phyloP scores from a whole-genome alignment of 2,113 vertebrate genomes.

The Promerops cafer region DNA sequence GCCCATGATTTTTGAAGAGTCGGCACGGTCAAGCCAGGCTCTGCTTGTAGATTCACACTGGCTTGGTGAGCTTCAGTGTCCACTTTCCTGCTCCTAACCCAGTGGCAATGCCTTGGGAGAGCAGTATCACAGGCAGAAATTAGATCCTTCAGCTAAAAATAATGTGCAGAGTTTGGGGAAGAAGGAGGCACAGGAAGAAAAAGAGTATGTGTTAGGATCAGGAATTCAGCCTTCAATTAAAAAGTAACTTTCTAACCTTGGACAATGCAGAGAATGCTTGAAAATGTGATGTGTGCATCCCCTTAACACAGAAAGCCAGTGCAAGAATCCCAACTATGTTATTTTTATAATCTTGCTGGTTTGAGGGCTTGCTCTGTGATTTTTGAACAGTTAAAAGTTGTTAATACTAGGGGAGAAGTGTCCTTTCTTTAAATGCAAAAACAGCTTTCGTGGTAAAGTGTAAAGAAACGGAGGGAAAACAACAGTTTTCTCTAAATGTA shows the following conservation, averaged over 20 bases:
- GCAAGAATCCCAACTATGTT: constrained; percentile 47
- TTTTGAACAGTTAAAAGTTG: not conserved
- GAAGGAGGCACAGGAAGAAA: not conserved
- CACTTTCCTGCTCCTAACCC: not conserved
- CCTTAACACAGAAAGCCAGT: not conserved
- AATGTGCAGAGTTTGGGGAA: not conserved
- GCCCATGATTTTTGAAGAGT: constrained; percentile 12
- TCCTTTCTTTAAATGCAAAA: not conserved
- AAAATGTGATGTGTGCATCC: not conserved
- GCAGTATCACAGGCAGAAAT: not conserved
- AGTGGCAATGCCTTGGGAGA: not conserved
- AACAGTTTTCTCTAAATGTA: not conserved
- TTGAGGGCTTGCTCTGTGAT: not conserved
- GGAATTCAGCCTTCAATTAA: constrained; percentile 40
- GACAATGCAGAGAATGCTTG: not conserved
- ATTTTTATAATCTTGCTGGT: not conserved
- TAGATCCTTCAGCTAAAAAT: not conserved
- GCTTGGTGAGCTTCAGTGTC: not conserved
- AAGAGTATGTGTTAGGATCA: not conserved
- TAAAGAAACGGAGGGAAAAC: not conserved
- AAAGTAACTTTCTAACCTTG: constrained; percentile 35
- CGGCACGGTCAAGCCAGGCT: not conserved
- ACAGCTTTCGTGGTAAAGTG: not conserved
- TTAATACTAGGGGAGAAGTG: not conserved
- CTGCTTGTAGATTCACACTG: not conserved